Evolutionary conservation across 2,797 vertebrate species (phyloP).

Genomic region (Anolis apletophallus): DNA sequence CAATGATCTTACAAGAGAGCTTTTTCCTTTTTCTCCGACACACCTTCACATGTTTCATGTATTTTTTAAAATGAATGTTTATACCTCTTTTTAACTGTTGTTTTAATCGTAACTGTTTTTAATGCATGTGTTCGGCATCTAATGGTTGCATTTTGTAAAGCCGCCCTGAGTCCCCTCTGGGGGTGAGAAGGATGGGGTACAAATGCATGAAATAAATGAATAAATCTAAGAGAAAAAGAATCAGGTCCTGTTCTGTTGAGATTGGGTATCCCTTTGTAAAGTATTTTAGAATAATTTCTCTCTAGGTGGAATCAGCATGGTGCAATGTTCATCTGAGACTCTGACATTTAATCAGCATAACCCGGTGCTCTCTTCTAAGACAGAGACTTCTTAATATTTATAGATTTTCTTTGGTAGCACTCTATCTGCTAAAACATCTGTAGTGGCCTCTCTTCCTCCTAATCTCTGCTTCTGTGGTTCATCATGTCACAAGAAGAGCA

Average conservation of each 20-base stretch:
- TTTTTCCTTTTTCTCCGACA: slow-evolving; percentile 41
- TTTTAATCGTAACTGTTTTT: no score
- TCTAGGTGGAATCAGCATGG: neutral
- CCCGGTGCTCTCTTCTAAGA: slow-evolving; percentile 8
- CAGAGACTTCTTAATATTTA: neutral
- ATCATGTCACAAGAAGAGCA: neutral
- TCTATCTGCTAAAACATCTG: neutral
- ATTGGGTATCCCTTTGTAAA: slow-evolving; percentile 16
- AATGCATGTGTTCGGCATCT: no score
- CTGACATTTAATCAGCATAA: neutral
- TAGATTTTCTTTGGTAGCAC: neutral
- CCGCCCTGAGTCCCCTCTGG: no score
- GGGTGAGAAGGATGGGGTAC: no score
- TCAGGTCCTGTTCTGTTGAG: slow-evolving; percentile 12
- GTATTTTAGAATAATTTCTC: slow-evolving; percentile 35
- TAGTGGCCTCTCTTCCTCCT: neutral
- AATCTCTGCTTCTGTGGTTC: neutral
- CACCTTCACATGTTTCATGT: slow-evolving; percentile 53
- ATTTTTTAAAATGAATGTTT: no score
- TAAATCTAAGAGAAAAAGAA: slow-evolving; percentile 35
- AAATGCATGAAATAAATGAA: no score
- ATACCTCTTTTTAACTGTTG: no score
- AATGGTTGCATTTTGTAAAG: no score
- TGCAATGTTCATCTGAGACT: slow-evolving; percentile 18
- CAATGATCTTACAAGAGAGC: slow-evolving; percentile 48